These are phyloP conservation scores for Lacerta viridis DNA, from an alignment of 2,797 vertebrate genomes.

Conservation along the genomic window DNA sequence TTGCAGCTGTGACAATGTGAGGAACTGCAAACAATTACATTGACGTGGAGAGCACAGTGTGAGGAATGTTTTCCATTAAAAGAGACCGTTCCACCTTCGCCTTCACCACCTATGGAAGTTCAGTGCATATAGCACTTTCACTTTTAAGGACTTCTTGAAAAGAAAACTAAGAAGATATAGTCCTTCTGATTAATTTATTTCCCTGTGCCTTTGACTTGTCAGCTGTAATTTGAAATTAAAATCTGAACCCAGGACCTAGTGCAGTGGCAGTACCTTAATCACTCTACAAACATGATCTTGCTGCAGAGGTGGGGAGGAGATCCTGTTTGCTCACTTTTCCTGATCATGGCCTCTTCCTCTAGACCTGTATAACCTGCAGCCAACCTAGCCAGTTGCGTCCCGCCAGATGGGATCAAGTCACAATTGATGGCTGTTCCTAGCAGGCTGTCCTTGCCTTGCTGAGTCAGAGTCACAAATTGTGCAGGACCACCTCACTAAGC, in stretches of 20 bases:
- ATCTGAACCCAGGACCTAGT: background rate
- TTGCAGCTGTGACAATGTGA: background rate
- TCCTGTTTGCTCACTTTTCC: background rate
- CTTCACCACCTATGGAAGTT: conserved; percentile 26
- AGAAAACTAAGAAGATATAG: conserved; percentile 5
- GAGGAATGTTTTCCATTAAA: background rate
- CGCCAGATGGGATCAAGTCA: too few species aligned
- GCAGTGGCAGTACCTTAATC: background rate
- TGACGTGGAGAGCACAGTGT: background rate
- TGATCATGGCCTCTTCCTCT: background rate
- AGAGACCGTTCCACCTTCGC: background rate
- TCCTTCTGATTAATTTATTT: conserved; percentile 43
- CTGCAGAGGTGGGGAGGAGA: too few species aligned
- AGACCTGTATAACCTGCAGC: background rate
- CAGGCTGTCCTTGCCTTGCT: background rate
- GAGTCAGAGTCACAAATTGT: background rate
- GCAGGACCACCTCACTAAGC: background rate
- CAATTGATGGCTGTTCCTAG: background rate
- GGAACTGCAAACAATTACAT: background rate
- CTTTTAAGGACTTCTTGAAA: background rate
- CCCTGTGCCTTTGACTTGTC: background rate
- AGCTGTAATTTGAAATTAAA: conserved; percentile 28
- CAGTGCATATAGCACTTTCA: conserved; percentile 5
- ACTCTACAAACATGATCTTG: background rate
- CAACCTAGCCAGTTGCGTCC: too few species aligned